Evolutionary conservation across 2,888 invertebrate species (phyloP), one percentile per base, ranked within the genome.

Genomic region (Cheilosia scutellata): DNA sequence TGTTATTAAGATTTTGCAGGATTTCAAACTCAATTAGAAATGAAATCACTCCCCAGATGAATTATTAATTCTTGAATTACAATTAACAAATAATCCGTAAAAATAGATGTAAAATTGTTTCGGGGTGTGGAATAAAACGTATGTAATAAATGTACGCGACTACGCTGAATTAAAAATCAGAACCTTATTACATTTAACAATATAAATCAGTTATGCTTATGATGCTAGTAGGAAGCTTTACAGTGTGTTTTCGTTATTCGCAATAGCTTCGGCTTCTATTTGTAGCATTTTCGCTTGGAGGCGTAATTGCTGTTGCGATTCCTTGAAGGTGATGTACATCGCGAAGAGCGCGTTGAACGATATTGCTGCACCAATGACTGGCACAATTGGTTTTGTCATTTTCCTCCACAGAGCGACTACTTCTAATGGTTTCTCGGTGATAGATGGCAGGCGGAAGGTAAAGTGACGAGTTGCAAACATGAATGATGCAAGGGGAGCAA

Each of bases 391-490:
- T 87, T 92, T 94, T 0, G 94, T 93, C 1, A 95, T 89, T 89
- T 93, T 94, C 5, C 89, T 89, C 88, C 94, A 90, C 25, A 95
- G 91, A 53, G 93, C 90, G 0, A 95, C 93, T 0, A 94, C 91
- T 71, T 93, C 94, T 88, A 91, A 92, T 0, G 94, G 94, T 11
- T 94, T 94, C 66, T 94, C 93, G 0, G 90, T 92, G n/a, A 95
- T 89, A n/a, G 94, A 93, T 4, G 96, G 96, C 27, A 96, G 88
- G 87, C 95, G 93, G 88, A 93, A 94, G 4, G 96, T 96, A 60
- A 91, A 93, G 90, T 94, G 94, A 78, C 94, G 93, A 63, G 94
- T 93, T 33, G 95, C 95, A 87, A 95, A 93, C 93, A 95, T 93
- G 88, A 95, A 93, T 68, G 94, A 93, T 51, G 95, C 92, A 1